These are phyloP conservation scores for Centropus bengalensis DNA, from an alignment of 2,113 vertebrate species.

Conservation along the genomic window DNA sequence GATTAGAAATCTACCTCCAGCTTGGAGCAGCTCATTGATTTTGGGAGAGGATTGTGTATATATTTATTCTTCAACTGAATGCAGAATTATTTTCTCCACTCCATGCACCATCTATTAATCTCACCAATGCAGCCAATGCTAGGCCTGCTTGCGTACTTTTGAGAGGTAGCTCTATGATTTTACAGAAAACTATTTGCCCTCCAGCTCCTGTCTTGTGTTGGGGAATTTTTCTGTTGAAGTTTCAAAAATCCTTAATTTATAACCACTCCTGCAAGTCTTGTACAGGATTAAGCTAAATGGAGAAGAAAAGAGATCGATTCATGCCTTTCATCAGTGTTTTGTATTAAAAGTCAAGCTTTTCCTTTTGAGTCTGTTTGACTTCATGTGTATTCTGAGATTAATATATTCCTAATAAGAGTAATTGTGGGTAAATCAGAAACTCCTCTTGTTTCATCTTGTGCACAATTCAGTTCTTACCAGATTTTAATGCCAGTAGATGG, in stretches of 20 bases:
- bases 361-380: background rate
- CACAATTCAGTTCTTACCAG: background rate
- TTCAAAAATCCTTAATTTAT: background rate
- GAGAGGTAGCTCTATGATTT: background rate
- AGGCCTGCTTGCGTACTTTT: background rate
- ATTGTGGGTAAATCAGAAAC: background rate
- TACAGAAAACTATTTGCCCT: background rate
- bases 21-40: background rate
- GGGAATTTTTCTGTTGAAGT: background rate
- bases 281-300: background rate
- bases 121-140: background rate
- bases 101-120: background rate
- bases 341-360: background rate
- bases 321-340: background rate
- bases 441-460: background rate
- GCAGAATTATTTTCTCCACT: background rate
- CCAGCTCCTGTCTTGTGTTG: background rate
- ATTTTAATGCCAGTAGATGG: background rate
- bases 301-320: background rate
- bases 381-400: background rate
- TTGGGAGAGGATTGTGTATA: background rate
- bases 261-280: background rate
- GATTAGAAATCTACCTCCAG: conserved; percentile 8
- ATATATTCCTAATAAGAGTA: background rate
- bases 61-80: conserved; percentile 21